These are phyloP conservation scores for Menidia menidia DNA, from an alignment of 2,797 vertebrate species.

Conservation along the genomic window DNA sequence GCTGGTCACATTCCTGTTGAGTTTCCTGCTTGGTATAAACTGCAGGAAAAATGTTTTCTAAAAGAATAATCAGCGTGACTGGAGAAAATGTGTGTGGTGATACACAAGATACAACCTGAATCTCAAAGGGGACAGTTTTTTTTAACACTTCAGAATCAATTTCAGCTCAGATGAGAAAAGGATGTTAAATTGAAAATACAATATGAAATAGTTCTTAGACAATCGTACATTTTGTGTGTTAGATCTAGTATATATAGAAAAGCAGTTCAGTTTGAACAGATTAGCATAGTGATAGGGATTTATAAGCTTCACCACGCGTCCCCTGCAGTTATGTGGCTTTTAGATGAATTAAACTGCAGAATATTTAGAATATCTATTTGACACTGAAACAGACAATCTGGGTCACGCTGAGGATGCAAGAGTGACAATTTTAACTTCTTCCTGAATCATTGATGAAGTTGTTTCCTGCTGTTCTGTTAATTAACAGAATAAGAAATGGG, in stretches of 20 bases:
- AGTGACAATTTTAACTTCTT: constrained; percentile 20
- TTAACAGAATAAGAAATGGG: background rate
- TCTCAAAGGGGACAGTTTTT: too few relatives aligned
- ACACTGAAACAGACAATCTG: constrained; percentile 4
- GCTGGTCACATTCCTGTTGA: background rate
- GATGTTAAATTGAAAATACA: background rate
- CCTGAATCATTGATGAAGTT: background rate
- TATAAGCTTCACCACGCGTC: constrained; percentile 13
- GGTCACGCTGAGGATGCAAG: constrained; percentile 7
- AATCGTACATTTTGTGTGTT: background rate
- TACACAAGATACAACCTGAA: too few relatives aligned
- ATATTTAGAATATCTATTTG: background rate
- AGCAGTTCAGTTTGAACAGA: background rate
- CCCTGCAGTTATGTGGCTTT: background rate
- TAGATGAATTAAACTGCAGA: constrained; percentile 8
- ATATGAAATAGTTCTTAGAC: background rate
- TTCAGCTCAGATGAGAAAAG: constrained; percentile 5
- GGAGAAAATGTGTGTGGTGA: too few relatives aligned
- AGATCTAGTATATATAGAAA: background rate
- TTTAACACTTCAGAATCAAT: background rate
- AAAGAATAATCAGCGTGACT: too few relatives aligned
- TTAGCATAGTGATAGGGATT: background rate
- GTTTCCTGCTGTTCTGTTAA: constrained; percentile 3
- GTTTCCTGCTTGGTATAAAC: too few relatives aligned
- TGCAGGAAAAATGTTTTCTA: too few relatives aligned